Base-by-base conservation (phyloP, 2,113 vertebrate genomes). In the Muntiacus muntjak region DNA sequence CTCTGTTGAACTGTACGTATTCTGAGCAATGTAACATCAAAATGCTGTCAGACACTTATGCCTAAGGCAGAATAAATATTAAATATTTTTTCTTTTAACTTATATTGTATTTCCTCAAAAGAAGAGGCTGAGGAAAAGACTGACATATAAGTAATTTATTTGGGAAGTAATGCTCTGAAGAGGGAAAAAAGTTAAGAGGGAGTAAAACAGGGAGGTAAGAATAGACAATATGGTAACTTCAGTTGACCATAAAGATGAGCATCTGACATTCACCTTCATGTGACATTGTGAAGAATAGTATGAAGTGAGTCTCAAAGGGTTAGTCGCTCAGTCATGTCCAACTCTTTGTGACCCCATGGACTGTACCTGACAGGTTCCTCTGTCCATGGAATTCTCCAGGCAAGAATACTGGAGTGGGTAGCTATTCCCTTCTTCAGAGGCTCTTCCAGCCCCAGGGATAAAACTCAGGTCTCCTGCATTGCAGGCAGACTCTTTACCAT, bases 61-160 rank as follows among this genome's bases (percentile, higher is more conserved):
- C 95, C 52, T 87, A 6, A 5, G 54, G 89, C 81, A 95, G 64
- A 95, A 97, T 89, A 96, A 83, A 97, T 88, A 95, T 94, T 84
- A 87, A 92, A 57, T 55, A 14, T 54, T 71, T 94, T 78, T 89
- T 40, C 40, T 55, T 91, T 76, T 86, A 30, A 23, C n/a, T 87
- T 64, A 94, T 57, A 64, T 45, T 86, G 19, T 92, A 78, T 95
- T 96, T 89, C 64, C 85, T 50, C 86, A 64, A 92, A 96, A 81
- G 71, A 25, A 83, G 76, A 92, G 19, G 2, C 57, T 87, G 30
- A 92, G 74, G 40, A 92, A 92, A 95, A 90, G 30, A 25, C 54
- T 93, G 91, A 71, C 52, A 78, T 10, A 30, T 8, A 90, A 76
- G 91, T 94, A n/a, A 96, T 84, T 88, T 62, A 93, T 81, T 91